Base-by-base conservation (phyloP, 92 coral and sea anemone species). In the Anthopleura xanthogrammica region DNA sequence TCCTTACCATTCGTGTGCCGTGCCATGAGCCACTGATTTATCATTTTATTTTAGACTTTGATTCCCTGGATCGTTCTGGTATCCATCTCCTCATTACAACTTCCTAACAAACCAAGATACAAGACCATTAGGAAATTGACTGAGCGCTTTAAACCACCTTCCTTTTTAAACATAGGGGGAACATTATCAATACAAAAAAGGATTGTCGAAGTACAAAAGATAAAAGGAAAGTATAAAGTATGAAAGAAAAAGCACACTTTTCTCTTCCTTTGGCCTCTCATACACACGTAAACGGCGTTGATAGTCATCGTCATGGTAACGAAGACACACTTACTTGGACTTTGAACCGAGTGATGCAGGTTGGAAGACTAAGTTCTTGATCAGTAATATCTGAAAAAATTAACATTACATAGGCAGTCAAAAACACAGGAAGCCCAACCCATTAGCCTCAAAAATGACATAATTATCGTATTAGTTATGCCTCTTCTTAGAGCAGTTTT, bases 11-110 rank as follows among this genome's bases (percentile, higher is more conserved):
- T 29, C 36, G 36, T 11, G 54, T 50, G 11, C 54, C 14, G 58
- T 54, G 58, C 58, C 58, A 13, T 8, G 58, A 14, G 10, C 58
- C 58, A 54, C 58, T 14, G 11, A 50, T 36, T 62, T 13, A 68
- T 22, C 20, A 41, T 57, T 75, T 79, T 20, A 16, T 71, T 83
- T 87, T 87, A 10, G 78, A 90, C 7, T 29, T 62, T 57, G 90
- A 79, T 78, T 93, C 98, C 83, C 98, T 89, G 52, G 94, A 97
- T 82, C 92, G 86, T 75, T 93, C 90, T 13, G 98, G 98, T 72
- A 95, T 84, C 98, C 98, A 95, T 79, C 98, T 87, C 82, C 98
- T 93, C 36, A 95, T 79, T 22, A 95, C 86, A 40, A 93, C 89
- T 80, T 95, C 98, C 98, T 95, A 89, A 74, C 56, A 54, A 55